Conservation (phyloP, 1,140 invertebrate species). For the Anthonomus grandis region DNA sequence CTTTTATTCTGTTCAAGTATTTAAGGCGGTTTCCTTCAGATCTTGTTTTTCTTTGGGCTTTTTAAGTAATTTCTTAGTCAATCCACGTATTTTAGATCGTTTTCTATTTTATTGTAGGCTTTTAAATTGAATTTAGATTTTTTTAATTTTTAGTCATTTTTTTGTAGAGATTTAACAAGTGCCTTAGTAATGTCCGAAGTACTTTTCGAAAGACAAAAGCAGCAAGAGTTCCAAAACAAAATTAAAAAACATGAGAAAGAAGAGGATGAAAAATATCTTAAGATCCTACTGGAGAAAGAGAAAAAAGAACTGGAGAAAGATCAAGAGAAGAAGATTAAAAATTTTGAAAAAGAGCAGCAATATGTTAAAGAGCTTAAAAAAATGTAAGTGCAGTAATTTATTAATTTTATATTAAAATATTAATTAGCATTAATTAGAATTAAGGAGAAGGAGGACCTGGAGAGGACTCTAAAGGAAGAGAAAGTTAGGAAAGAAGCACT, state of each 20-base stretch:
- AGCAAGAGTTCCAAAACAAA: constrained; percentile 33
- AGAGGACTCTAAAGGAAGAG: constrained; percentile 14
- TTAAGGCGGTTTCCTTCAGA: too few relatives aligned
- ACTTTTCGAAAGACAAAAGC: constrained; percentile 34
- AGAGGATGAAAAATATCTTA: constrained; percentile 21
- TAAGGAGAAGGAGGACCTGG: constrained; percentile 12
- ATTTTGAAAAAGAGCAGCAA: constrained; percentile 18
- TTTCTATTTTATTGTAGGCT: too few relatives aligned
- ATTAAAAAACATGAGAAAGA: constrained; percentile 32
- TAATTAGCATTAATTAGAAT: constrained; percentile 24
- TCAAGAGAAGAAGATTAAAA: constrained; percentile 18
- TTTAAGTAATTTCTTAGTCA: too few relatives aligned
- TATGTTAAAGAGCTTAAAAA: constrained; percentile 20
- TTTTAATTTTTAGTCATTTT: constrained; percentile 8
- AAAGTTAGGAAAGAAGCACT: constrained; percentile 39
- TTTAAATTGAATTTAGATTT: too few relatives aligned
- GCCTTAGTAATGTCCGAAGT: constrained; percentile 36
- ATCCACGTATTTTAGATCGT: too few relatives aligned
- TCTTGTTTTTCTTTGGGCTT: too few relatives aligned
- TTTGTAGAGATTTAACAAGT: constrained; percentile 30
- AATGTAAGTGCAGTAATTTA: not conserved
- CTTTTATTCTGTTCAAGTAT: too few relatives aligned
- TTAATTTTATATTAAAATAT: not conserved
- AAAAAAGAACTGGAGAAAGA: constrained; percentile 24
- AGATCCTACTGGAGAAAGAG: constrained; percentile 21